Percentiles rank a stretch among this genome's conserved stretches.
Conservation (phyloP, 2,888 invertebrate species). For the Malacosoma neustria region DNA sequence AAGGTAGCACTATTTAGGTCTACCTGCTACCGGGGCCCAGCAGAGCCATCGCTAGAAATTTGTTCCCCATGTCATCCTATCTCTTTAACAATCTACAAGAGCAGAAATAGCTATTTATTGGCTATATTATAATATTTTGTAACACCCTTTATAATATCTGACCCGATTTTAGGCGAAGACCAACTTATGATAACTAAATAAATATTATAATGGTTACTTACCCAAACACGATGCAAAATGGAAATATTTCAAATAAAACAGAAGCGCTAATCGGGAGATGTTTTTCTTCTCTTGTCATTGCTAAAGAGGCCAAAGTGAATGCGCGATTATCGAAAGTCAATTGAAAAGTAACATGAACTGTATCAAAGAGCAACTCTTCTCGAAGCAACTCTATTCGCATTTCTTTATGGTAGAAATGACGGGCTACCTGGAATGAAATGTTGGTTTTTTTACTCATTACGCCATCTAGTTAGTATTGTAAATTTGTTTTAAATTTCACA, state of each 20-base stretch:
- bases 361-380: slow-evolving; percentile 91
- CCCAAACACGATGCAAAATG: slow-evolving; percentile 98
- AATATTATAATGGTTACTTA: slow-evolving; percentile 43
- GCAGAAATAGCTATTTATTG: too few relatives aligned
- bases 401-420: slow-evolving; percentile 95
- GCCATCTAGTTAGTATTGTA: slow-evolving; percentile 6
- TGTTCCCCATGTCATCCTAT: too few relatives aligned
- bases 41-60: too few relatives aligned
- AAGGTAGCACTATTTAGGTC: too few relatives aligned
- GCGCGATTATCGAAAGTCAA: slow-evolving; percentile 96
- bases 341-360: slow-evolving; percentile 95
- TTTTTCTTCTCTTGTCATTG: slow-evolving; percentile 91
- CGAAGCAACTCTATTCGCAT: slow-evolving; percentile 92
- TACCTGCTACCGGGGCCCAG: too few relatives aligned
- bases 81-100: too few relatives aligned
- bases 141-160: not conserved
- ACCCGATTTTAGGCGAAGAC: not conserved
- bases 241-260: slow-evolving; percentile 96
- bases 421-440: slow-evolving; percentile 79
- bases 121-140: too few relatives aligned
- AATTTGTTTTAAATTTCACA: too few relatives aligned
- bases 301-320: slow-evolving; percentile 86
- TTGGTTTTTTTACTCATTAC: not conserved
- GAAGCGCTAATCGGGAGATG: slow-evolving; percentile 92
- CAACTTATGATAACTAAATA: too few relatives aligned